Conservation (phyloP, 2,797 vertebrate genomes). For the Phylloscopus collybita region DNA sequence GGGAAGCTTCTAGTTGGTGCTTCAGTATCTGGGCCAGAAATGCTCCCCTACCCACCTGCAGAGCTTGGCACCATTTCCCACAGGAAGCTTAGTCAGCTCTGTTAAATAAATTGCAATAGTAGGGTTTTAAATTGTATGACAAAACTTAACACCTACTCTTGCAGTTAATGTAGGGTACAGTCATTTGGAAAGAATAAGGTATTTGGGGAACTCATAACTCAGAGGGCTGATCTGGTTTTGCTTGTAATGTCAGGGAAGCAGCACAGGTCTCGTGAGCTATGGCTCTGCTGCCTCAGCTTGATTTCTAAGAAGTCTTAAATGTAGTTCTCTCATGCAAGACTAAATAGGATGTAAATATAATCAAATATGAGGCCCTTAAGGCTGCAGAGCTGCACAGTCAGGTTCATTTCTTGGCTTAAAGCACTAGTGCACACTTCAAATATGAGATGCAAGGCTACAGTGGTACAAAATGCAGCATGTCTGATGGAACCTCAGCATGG, state of each 20-base stretch:
- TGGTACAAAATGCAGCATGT: not conserved
- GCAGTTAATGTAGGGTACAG: not conserved
- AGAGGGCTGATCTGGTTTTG: not conserved
- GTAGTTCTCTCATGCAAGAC: not conserved
- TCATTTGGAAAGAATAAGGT: not conserved
- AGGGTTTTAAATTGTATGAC: not conserved
- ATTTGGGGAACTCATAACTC: not conserved
- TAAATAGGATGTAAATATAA: not conserved
- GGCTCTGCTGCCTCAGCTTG: not conserved
- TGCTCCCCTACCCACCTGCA: not conserved
- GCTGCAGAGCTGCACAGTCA: not conserved
- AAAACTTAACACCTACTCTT: not conserved
- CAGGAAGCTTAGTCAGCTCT: conserved; percentile 17
- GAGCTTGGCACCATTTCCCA: not conserved
- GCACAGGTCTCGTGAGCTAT: not conserved
- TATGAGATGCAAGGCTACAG: not conserved
- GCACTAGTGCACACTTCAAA: not conserved
- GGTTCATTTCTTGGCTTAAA: not conserved
- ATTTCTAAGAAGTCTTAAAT: not conserved
- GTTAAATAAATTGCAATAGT: not conserved
- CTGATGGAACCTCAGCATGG: not conserved
- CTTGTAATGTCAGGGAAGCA: not conserved
- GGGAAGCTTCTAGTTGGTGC: not conserved
- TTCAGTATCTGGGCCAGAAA: not conserved
- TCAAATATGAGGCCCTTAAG: not conserved